These are phyloP conservation scores for Chroicocephalus ridibundus DNA, from an alignment of 2,113 vertebrate species.

Conservation along the genomic window DNA sequence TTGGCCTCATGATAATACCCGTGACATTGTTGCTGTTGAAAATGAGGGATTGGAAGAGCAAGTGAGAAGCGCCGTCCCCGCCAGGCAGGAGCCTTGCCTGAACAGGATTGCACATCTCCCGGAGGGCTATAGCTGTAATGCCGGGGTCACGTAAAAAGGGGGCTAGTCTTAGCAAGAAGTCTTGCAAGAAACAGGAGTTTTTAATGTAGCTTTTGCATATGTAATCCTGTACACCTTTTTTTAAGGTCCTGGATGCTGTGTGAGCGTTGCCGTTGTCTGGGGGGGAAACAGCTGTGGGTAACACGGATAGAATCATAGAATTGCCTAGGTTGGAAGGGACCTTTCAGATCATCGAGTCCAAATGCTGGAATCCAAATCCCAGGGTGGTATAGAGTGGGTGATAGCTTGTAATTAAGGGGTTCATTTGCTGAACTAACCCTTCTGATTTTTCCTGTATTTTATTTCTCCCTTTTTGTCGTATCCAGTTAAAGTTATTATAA, in stretches of 20 bases:
- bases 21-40: conserved; percentile 7
- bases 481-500: background rate
- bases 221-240: fast-evolving
- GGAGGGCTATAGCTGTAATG: background rate
- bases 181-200: background rate
- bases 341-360: background rate
- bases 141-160: background rate
- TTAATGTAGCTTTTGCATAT: background rate
- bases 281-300: background rate
- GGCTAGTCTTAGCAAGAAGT: background rate
- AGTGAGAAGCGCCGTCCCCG: background rate
- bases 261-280: background rate
- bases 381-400: background rate
- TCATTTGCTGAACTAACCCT: background rate
- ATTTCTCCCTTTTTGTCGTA: background rate
- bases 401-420: background rate
- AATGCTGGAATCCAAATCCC: background rate
- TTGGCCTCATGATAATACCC: background rate
- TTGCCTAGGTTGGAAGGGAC: background rate
- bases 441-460: background rate
- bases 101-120: background rate
- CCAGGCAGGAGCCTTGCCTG: background rate
- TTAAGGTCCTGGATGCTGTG: background rate
- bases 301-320: background rate
- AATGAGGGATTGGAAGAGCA: conserved; percentile 1